Percentiles rank a stretch among this genome's conserved stretches.
Conservation (phyloP, 37 sponge, comb jelly and placozoan species). For the Eunapius fragilis region DNA sequence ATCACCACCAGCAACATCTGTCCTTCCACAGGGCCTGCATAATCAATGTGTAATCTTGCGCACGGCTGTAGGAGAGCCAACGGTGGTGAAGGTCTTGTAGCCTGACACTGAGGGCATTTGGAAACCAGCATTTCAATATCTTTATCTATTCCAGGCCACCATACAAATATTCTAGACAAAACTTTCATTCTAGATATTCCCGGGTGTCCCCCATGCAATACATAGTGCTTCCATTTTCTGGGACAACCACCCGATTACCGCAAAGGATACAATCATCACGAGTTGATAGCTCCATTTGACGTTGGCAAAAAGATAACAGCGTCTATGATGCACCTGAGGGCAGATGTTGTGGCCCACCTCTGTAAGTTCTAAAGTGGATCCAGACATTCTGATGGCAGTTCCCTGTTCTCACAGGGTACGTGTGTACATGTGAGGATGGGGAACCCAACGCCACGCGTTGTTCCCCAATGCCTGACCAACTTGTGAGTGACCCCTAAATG, state of each 20-base stretch:
- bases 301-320: background rate
- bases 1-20: constrained; percentile 14
- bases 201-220: constrained; percentile 52
- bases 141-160: constrained; percentile 44
- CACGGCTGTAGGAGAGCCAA: constrained; percentile 7
- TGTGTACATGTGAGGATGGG: too few species aligned
- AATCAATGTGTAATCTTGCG: constrained; percentile 6
- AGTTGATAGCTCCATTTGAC: constrained; percentile 10
- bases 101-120: too few species aligned
- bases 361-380: too few species aligned
- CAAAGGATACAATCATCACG: constrained; percentile 38
- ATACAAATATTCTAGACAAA: constrained; percentile 32
- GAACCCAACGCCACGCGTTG: too few species aligned
- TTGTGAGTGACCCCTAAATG: too few species aligned
- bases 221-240: background rate
- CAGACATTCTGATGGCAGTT: too few species aligned
- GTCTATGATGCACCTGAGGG: background rate
- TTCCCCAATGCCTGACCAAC: too few species aligned
- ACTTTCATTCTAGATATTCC: constrained; percentile 47
- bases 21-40: background rate
- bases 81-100: constrained; percentile 4
- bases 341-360: background rate
- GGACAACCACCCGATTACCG: constrained; percentile 43
- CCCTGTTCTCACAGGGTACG: too few species aligned
- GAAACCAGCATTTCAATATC: constrained; percentile 27